Base-by-base conservation (phyloP, 2,113 vertebrate genomes). In the Phrynosoma platyrhinos region DNA sequence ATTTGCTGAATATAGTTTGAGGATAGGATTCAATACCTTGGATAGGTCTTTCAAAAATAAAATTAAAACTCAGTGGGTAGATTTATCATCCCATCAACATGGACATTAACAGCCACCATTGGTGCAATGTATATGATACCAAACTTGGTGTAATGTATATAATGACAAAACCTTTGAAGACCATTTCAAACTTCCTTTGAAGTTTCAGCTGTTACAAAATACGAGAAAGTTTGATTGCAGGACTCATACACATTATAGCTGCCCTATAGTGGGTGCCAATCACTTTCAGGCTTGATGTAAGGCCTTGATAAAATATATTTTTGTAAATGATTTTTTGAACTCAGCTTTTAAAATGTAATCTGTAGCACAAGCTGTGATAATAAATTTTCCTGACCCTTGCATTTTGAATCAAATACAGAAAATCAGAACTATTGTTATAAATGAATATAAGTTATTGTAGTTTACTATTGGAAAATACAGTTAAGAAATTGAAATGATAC, bases 401-500 rank as follows among this genome's bases (percentile, higher is more conserved):
- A 47, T 25, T 82, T 82, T 27, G 81, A 36, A 32, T 16, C 68
- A 42, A 68, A 25, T 21, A 68, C 81, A 82, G 82, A 21, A 90
- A 74, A 23, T 36, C 1, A 69, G 3, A 23, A 14, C 16, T 84
- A 10, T 36, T 90, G 78, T 58, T 90, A 72, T 27, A 84, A 84
- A 90, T 90, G 62, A 81, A 0, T 89, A 87, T 2, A 0, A 16
- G 32, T 52, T 55, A 72, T 77, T 81, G 25, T 62, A 88, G 30
- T 79, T 79, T 84, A 55, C 62, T 80, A 7, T 86, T 89, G 69
- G 32, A 62, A 83, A 88, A n/a, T 7, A 18, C 1, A 16, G 71
- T 53, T 76, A 79, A 18, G 47, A 88, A 91, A 90, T 83, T 77
- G 82, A 91, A 94, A 55, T 13, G 76, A 52, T 55, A 14, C 25